These are phyloP conservation scores for Callipepla californica DNA, from an alignment of 2,113 vertebrate species.

Conservation along the genomic window DNA sequence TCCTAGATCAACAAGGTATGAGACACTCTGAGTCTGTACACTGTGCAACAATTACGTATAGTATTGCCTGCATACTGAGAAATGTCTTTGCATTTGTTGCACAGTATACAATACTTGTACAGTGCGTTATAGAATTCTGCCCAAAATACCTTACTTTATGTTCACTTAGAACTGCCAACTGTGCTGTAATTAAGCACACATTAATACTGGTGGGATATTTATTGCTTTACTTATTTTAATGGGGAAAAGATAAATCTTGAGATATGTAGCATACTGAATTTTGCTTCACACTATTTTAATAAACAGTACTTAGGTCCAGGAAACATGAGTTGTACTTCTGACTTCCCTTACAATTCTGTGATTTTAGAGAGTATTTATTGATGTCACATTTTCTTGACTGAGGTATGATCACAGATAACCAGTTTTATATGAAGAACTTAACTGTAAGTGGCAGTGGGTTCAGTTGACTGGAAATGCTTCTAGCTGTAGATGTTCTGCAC, in stretches of 20 bases:
- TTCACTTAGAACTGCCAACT: neutral
- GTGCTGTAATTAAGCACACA: neutral
- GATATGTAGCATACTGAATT: neutral
- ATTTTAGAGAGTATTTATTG: neutral
- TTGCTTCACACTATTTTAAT: neutral
- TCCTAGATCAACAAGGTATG: neutral
- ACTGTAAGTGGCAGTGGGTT: neutral
- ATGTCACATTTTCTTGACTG: neutral
- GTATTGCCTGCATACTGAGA: neutral
- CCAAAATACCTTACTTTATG: neutral
- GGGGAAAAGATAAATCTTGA: neutral
- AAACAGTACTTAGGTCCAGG: neutral
- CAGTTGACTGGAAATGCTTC: neutral
- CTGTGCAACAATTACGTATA: neutral
- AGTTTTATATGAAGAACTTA: neutral
- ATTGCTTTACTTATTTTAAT: neutral
- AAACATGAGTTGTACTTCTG: neutral
- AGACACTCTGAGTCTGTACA: neutral
- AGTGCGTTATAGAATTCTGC: neutral
- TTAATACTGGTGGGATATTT: neutral
- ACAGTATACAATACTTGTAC: neutral
- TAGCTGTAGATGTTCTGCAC: neutral
- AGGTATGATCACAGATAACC: neutral
- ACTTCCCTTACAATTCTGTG: neutral
- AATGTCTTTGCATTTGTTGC: neutral